Evolutionary conservation across 53 echinoderm and acorn worm genomes (phyloP).

Genomic region (Actinopyga echinites): DNA sequence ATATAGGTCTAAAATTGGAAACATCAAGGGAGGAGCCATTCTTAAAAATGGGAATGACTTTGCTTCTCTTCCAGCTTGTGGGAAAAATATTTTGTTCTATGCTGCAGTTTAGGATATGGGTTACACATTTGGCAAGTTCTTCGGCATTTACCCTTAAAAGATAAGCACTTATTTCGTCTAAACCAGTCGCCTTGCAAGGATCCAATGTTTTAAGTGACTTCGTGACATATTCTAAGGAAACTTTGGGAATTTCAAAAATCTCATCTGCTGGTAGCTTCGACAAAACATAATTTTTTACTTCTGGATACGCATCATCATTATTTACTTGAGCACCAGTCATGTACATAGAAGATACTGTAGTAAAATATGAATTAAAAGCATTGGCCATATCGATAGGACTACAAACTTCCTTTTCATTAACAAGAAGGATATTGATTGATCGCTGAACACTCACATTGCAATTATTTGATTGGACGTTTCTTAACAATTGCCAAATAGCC

Average conservation of each 20-base stretch:
- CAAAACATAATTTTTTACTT: neutral
- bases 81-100: neutral
- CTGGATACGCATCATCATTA: neutral
- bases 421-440: neutral
- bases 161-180: neutral
- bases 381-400: neutral
- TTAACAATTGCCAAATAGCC: neutral
- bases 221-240: neutral
- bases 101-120: too few relatives aligned
- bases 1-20: neutral
- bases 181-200: neutral
- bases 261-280: neutral
- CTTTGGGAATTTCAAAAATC: neutral
- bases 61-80: neutral
- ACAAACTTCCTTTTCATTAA: neutral
- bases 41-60: neutral
- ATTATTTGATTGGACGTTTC: neutral
- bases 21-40: neutral
- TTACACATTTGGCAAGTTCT: too few relatives aligned
- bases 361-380: neutral
- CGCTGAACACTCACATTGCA: neutral
- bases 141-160: neutral
- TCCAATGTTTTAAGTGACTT: neutral
- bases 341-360: neutral
- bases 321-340: too few relatives aligned